Base-by-base conservation (phyloP, 2,888 invertebrate genomes). In the Platycheirus rosarum region DNA sequence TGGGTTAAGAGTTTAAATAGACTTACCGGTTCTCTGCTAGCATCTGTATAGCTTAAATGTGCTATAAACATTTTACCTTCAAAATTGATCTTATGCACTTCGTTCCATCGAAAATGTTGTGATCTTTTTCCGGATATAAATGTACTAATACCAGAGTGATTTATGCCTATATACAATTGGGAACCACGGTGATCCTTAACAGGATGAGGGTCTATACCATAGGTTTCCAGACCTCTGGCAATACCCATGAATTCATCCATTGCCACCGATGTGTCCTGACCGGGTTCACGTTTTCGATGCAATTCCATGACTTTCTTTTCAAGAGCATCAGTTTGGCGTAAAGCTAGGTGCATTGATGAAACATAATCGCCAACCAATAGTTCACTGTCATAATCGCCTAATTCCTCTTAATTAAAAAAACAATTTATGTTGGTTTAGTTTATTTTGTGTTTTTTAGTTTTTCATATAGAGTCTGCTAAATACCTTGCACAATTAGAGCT, bases 31-130 rank as follows among this genome's bases (percentile, higher is more conserved):
- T 91, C 91, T 11, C 88, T 86, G 88, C 93, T 93, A 88, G 97
- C 97, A 93, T 98, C 98, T 69, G 95, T 96, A 88, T 97, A 96
- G 87, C 96, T 96, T 76, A 98, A 93, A 91, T 98, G 98, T 66
- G 98, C 96, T 86, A 98, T 97, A 89, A 99, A 98, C 97, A 98
- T 98, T 91, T 98, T 96, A 18, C 98, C 98, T 89, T 98, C 97
- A 88, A 97, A 99, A 90, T 98, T 98, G 86, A 98, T 95, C 91
- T 98, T 98, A 88, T 97, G 96, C 60, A 99, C 96, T 90, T 98
- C 97, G 79, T 94, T 94, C 99, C 99, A 99, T 88, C 96, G 96
- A 91, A 98, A 98, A 90, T 98, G 97, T 89, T 98, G 96, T 2
- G 97, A 96, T 90, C 97, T 96, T 86, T 96, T 93, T 86, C 96